Base-by-base conservation (phyloP, 2,113 vertebrate genomes). In the Zosterops pallidus region DNA sequence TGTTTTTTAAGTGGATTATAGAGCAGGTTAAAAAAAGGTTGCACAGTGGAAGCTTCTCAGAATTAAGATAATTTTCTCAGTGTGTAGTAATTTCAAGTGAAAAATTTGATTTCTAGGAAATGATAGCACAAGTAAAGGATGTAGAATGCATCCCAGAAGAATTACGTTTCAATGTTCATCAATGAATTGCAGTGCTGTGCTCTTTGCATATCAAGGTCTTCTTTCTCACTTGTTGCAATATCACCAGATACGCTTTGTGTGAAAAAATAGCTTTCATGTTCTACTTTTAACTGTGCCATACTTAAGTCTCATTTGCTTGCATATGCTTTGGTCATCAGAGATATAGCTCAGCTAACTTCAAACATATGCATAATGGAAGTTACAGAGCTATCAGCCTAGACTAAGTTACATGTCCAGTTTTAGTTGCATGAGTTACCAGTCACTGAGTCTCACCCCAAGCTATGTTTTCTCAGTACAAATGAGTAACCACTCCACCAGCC, bases 71-170 rank as follows among this genome's bases (percentile, higher is more conserved):
- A 69, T 95, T 92, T 95, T 91, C 78, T 85, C 6, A 1, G 23
- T 85, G 22, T 76, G 39, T 33, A 74, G 78, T 85, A 85, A 90
- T 87, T 89, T 91, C 62, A 65, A 39, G 35, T 63, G 59, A 87
- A 91, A 92, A 86, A 80, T 2, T 77, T 8, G 11, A 74, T 91
- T 96, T 88, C 71, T 92, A 67, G 33, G 56, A 86, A 95, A 62
- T 24, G 9, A 71, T 28, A 64, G 37, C 31, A 72, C 49, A 82
- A 71, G 31, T 37, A 79, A 79, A 93, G 28, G 28, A 88, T 67
- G 23, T 29, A 29, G 74, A 82, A 83, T 49, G 20, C 11, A 4
- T 70, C 35, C 26, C 41, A 1, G 37, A 16, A 92, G 49, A 75
- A 70, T 68, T 78, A 37, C 33, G 37, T 67, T 71, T 64, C 64